Evolutionary conservation across 2,888 invertebrate species (phyloP).

Genomic region (Autographa pulchrina): DNA sequence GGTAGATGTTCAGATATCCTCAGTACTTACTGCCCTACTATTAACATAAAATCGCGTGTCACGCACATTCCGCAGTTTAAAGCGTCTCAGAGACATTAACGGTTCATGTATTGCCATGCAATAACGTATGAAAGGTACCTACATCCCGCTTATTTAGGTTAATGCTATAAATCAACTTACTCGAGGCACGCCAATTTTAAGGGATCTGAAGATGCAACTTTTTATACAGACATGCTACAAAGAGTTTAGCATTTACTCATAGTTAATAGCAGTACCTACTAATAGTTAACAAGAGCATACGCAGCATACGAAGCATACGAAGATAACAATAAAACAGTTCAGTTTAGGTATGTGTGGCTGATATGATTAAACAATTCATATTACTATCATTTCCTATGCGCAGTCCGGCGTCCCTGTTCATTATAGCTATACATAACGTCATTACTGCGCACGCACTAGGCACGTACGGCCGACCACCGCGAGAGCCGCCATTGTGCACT

Average conservation of each 20-base stretch:
- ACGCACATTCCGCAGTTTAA: constrained; percentile 76
- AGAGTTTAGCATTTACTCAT: constrained; percentile 3
- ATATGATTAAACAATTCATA: constrained; percentile 55
- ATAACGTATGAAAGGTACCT: constrained; percentile 58
- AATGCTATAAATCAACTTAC: constrained; percentile 44
- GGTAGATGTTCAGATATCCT: constrained; percentile 85
- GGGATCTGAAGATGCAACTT: not conserved
- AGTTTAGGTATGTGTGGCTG: constrained; percentile 45
- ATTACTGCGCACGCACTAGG: constrained; percentile 38
- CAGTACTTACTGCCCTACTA: constrained; percentile 75
- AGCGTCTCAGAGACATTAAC: constrained; percentile 71
- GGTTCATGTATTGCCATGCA: constrained; percentile 65
- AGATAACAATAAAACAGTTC: constrained; percentile 35
- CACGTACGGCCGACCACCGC: constrained; percentile 56
- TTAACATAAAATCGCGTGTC: constrained; percentile 81
- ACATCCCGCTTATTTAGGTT: constrained; percentile 51
- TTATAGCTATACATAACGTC: constrained; percentile 50
- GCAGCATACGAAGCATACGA: no score
- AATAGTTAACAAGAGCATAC: constrained; percentile 17
- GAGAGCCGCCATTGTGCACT: constrained; percentile 75
- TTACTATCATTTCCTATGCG: constrained; percentile 57
- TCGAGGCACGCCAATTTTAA: not conserved
- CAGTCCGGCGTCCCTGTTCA: constrained; percentile 54
- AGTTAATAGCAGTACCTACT: constrained; percentile 12
- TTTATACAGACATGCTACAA: not conserved